Conservation (phyloP, 2,113 vertebrate genomes). For the Osmerus eperlanus region DNA sequence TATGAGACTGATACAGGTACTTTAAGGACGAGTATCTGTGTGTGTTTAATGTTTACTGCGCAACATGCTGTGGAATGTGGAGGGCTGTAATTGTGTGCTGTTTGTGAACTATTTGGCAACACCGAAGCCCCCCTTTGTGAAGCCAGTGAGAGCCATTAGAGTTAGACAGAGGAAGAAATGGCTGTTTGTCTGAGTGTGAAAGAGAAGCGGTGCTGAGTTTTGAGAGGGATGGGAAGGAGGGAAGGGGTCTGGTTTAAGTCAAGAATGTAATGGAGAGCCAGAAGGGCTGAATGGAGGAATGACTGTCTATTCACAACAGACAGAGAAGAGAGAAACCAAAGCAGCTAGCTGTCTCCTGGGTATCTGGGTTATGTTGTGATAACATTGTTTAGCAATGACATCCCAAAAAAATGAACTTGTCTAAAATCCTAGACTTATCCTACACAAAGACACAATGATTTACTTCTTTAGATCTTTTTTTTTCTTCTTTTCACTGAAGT, state of each 20-base stretch:
- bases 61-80: slow-evolving; percentile 59
- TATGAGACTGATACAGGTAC: too few species aligned
- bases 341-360: background rate
- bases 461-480: too few species aligned
- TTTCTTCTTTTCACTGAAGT: too few species aligned
- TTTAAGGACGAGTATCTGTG: slow-evolving; percentile 1
- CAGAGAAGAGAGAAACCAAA: background rate
- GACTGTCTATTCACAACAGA: slow-evolving; percentile 24
- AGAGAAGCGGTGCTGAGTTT: slow-evolving; percentile 40
- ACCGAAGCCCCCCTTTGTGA: slow-evolving; percentile 54
- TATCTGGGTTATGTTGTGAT: too few species aligned
- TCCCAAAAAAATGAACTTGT: too few species aligned
- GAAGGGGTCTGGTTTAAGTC: slow-evolving; percentile 2
- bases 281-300: slow-evolving; percentile 33
- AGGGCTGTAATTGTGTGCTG: slow-evolving; percentile 38
- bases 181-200: slow-evolving; percentile 65
- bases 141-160: slow-evolving; percentile 53
- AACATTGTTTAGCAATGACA: too few species aligned
- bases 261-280: slow-evolving; percentile 28
- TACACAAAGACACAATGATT: too few species aligned
- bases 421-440: too few species aligned
- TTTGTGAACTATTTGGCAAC: slow-evolving; percentile 54
- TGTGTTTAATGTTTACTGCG: slow-evolving; percentile 27
- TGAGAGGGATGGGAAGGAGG: slow-evolving; percentile 22
- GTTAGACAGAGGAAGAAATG: slow-evolving; percentile 51